phyloP scores from a whole-genome alignment of 2,888 invertebrate genomes.

The Crocallis elinguaria region DNA sequence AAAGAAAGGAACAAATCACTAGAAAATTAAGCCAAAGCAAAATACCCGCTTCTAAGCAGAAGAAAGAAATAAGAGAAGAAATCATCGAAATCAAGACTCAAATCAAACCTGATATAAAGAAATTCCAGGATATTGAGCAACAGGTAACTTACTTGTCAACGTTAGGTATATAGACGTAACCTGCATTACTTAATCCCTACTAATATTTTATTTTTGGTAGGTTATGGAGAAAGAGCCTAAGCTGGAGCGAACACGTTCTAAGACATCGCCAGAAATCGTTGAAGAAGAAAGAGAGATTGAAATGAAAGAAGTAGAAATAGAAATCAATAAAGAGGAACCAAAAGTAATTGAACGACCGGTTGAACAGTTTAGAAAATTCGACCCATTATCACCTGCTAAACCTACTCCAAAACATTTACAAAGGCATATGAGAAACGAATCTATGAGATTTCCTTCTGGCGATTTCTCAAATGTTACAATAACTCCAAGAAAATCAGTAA shows the following conservation, averaged over 20 bases:
- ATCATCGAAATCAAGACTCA: constrained; percentile 89
- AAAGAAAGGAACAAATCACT: constrained; percentile 90
- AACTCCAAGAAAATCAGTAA: constrained; percentile 72
- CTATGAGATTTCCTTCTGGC: constrained; percentile 82
- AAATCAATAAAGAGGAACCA: constrained; percentile 61
- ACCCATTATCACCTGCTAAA: constrained; percentile 76
- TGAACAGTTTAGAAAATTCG: constrained; percentile 76
- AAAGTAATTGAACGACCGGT: constrained; percentile 64
- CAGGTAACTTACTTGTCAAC: constrained; percentile 60
- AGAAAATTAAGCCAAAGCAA: constrained; percentile 89
- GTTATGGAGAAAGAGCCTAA: constrained; percentile 72
- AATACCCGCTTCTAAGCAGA: constrained; percentile 89
- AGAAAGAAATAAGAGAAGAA: constrained; percentile 90
- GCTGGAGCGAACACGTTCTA: constrained; percentile 69
- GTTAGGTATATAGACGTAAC: too few relatives aligned
- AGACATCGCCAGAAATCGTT: constrained; percentile 69
- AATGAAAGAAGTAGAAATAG: constrained; percentile 47
- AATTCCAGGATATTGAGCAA: constrained; percentile 81
- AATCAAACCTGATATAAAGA: constrained; percentile 83
- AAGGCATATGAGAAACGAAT: constrained; percentile 82
- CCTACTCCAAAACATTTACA: constrained; percentile 82
- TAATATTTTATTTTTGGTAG: constrained; percentile 43
- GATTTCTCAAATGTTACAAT: constrained; percentile 82
- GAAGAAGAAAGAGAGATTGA: constrained; percentile 65
- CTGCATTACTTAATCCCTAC: too few relatives aligned